phyloP scores from a whole-genome alignment of 2,113 vertebrate species.

The Nematolebias whitei region DNA sequence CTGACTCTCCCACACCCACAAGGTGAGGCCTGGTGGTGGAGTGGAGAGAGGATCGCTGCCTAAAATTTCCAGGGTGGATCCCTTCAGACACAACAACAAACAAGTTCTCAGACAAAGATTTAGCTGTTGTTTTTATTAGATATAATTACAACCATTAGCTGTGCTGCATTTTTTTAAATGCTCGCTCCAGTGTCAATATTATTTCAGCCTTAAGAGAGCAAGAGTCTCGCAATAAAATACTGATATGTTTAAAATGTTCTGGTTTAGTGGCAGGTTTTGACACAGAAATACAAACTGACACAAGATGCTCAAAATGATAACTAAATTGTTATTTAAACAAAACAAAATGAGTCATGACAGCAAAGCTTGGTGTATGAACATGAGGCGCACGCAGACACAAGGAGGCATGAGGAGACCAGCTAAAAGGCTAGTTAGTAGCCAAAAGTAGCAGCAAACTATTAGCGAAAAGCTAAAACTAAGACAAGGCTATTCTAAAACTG shows the following conservation, averaged over 20 bases:
- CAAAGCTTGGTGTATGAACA: too few relatives aligned
- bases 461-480: too few relatives aligned
- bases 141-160: constrained; percentile 73
- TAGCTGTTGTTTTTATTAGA: constrained; percentile 66
- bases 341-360: too few relatives aligned
- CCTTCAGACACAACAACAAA: constrained; percentile 65
- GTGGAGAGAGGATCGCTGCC: constrained; percentile 28
- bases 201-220: constrained; percentile 41
- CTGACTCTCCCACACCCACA: constrained; percentile 39
- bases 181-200: constrained; percentile 71
- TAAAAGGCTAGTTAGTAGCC: too few relatives aligned
- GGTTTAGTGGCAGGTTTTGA: too few relatives aligned
- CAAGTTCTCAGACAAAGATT: constrained; percentile 59
- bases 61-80: constrained; percentile 68
- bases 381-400: too few relatives aligned
- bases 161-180: constrained; percentile 40
- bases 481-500: background rate
- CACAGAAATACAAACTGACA: too few relatives aligned
- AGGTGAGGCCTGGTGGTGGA: constrained; percentile 39
- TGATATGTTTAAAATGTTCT: too few relatives aligned
- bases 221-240: constrained; percentile 47
- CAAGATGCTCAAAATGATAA: too few relatives aligned
- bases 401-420: too few relatives aligned
- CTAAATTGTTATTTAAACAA: too few relatives aligned
- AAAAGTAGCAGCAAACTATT: too few relatives aligned